Base-by-base conservation (phyloP, 1,140 invertebrate genomes). In the Bombus sylvicola region DNA sequence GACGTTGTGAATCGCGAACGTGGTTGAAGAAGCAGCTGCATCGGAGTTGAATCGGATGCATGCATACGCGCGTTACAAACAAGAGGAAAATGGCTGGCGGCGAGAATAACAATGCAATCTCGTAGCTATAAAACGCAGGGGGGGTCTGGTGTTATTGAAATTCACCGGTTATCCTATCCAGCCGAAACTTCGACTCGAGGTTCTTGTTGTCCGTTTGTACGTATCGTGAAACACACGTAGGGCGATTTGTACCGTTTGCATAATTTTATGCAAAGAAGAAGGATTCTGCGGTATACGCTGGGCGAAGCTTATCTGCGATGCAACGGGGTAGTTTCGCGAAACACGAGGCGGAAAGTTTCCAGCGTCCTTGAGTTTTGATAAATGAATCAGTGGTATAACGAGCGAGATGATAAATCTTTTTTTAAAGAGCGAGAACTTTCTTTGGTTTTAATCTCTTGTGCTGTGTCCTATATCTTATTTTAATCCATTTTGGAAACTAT, bases 91-190 rank as follows among this genome's bases (percentile, higher is more conserved):
- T 69, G 76, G 47, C 80, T 62, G 77, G 39, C 53, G 41, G n/a
- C 66, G 84, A 81, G 92, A 92, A 93, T 94, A 94, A 93, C 92
- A 92, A 93, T 92, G 90, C 91, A 92, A 92, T 94, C 92, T 88
- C 77, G 72, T 25, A 37, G 62, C 75, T 86, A 88, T 89, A 86
- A 86, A 86, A 87, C 53, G 31, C 72, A 62, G 75, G 57, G 31
- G 31, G 39, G n/a, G 31, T 80, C 81, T 31, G 25, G 53, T 76
- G 83, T 73, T 43, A 68, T 64, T 71, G 87, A 81, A 83, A 86
- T 90, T 83, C 85, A 25, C 31, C 31, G 41, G 39, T 12, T 34
- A 22, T 72, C 47, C 47, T 53, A 53, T 53, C 47, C 28, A 28
- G 28, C 28, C 47, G 39, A 12, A 69, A 39, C 43, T 80, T 37